Evolutionary conservation across 2,797 vertebrate species (phyloP).

Genomic region (Phyllotis vaccarum): DNA sequence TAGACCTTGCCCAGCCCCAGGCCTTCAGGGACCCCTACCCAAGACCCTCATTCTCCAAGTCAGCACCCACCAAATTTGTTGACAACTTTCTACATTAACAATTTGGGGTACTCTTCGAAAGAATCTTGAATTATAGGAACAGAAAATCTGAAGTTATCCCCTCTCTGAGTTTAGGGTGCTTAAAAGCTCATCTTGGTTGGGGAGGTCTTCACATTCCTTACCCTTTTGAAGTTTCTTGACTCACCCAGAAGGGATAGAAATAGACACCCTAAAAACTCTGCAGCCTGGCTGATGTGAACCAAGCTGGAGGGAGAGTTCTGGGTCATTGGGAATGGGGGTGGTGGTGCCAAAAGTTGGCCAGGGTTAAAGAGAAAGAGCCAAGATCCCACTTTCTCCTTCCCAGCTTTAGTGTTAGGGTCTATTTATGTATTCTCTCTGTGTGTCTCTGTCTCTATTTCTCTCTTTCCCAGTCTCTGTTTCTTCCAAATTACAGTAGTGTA

Average conservation of each 20-base stretch:
- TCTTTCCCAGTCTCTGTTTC: conserved; percentile 36
- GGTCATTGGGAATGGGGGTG: background rate
- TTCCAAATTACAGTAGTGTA: conserved; percentile 52
- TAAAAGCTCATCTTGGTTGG: conserved; percentile 7
- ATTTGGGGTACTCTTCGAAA: conserved; percentile 30
- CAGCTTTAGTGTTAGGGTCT: conserved; percentile 55
- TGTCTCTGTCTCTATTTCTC: background rate
- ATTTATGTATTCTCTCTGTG: conserved; percentile 4
- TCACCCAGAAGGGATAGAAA: conserved; percentile 17
- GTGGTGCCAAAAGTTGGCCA: conserved; percentile 9
- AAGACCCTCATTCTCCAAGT: background rate
- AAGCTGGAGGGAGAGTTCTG: conserved; percentile 20
- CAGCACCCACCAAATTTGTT: background rate
- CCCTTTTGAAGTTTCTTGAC: conserved; percentile 56
- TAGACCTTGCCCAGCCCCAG: conserved; percentile 80
- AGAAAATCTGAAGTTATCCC: conserved; percentile 4
- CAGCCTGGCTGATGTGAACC: background rate
- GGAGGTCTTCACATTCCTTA: background rate
- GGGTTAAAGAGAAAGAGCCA: conserved; percentile 39
- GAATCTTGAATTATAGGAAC: background rate
- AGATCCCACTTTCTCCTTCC: background rate
- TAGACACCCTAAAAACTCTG: background rate
- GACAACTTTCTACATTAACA: conserved; percentile 37
- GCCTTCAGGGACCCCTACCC: background rate
- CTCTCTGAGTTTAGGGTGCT: background rate